A percentile compares a stretch with the other conserved stretches of the same genome.
Conservation (phyloP, 2,888 invertebrate genomes). For the Fragum sueziense region DNA sequence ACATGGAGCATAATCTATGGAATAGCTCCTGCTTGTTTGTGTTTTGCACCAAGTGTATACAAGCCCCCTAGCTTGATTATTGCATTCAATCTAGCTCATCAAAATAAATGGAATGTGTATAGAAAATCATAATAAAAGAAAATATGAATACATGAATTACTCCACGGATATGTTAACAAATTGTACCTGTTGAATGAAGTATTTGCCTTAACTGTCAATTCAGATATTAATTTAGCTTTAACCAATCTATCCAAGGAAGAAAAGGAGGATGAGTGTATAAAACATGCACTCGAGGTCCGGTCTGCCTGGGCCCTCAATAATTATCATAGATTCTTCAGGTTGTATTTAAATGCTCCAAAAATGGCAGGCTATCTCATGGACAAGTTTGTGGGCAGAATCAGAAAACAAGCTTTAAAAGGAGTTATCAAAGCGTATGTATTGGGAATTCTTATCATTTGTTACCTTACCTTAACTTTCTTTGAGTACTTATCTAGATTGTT, state of each 20-base stretch:
- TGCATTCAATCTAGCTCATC: too few relatives aligned
- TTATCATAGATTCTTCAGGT: slow-evolving; percentile 94
- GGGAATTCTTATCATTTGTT: slow-evolving; percentile 18
- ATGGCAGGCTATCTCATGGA: slow-evolving; percentile 99
- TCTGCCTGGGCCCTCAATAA: slow-evolving; percentile 97
- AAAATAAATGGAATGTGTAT: too few relatives aligned
- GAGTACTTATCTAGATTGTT: slow-evolving; percentile 48
- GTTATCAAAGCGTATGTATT: slow-evolving; percentile 98
- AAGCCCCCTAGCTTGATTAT: too few relatives aligned
- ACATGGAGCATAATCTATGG: too few relatives aligned
- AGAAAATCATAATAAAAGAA: too few relatives aligned
- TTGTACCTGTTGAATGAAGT: not conserved
- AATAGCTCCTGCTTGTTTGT: too few relatives aligned
- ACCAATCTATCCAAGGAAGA: slow-evolving; percentile 90
- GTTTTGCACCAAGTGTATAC: too few relatives aligned
- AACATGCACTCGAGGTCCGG: slow-evolving; percentile 93
- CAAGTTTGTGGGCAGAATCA: slow-evolving; percentile 98
- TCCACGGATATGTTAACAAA: too few relatives aligned
- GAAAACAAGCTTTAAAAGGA: slow-evolving; percentile 94
- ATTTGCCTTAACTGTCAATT: slow-evolving; percentile 35
- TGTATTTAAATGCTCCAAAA: slow-evolving; percentile 94
- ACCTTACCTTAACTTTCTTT: not conserved
- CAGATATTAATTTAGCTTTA: slow-evolving; percentile 96
- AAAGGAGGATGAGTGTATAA: slow-evolving; percentile 91
- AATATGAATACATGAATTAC: too few relatives aligned